Conservation (phyloP, 2,888 invertebrate genomes). For the Diploptera punctata region DNA sequence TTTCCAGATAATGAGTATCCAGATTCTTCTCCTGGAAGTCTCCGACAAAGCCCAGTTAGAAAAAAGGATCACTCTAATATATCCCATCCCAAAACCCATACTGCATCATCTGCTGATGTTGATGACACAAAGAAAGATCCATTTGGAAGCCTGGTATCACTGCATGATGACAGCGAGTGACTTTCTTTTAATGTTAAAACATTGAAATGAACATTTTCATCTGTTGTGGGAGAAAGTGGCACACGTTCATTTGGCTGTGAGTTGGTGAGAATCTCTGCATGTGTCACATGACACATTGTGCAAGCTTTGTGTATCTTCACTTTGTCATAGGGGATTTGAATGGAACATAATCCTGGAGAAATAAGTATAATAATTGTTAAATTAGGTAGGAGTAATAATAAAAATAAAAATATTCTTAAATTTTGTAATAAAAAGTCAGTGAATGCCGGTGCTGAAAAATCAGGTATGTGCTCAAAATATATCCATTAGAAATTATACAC, state of each 20-base stretch:
- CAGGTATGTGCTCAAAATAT: too few species aligned
- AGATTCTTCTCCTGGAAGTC: slow-evolving; percentile 21
- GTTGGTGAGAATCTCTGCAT: not conserved
- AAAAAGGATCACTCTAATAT: not conserved
- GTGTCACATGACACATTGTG: not conserved
- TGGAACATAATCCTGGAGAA: not conserved
- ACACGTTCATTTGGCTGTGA: not conserved
- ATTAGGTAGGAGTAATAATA: too few species aligned
- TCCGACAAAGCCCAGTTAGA: not conserved
- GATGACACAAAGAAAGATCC: slow-evolving; percentile 24
- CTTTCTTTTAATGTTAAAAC: not conserved
- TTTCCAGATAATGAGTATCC: slow-evolving; percentile 2
- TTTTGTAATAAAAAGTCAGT: too few species aligned
- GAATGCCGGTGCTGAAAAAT: too few species aligned
- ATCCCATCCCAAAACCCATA: not conserved
- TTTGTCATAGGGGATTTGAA: not conserved
- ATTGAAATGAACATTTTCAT: not conserved
- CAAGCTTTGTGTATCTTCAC: not conserved
- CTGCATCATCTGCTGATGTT: not conserved
- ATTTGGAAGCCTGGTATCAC: slow-evolving; percentile 41
- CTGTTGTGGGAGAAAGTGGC: not conserved
- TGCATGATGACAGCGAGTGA: slow-evolving; percentile 28
- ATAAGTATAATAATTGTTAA: not conserved
- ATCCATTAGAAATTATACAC: too few species aligned
- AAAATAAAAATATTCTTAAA: too few species aligned